Conservation (phyloP, 2,888 invertebrate genomes). For the Clostera curtula region DNA sequence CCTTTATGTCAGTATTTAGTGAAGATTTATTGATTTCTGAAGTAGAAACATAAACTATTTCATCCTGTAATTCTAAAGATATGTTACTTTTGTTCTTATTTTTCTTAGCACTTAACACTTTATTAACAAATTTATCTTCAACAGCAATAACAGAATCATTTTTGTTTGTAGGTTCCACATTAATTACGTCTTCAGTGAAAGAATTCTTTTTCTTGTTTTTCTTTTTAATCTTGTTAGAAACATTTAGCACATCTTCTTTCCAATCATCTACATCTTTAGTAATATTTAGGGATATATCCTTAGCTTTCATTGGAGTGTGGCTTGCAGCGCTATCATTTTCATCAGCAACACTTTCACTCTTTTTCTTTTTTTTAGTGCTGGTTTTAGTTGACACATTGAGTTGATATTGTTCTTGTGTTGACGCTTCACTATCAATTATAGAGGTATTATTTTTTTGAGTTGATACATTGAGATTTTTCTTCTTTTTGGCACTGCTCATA, state of each 20-base stretch:
- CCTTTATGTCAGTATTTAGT: conserved; percentile 14
- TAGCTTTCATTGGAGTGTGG: no score
- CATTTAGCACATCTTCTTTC: no score
- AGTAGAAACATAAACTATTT: no score
- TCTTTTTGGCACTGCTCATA: neutral
- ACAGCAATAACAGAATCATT: no score
- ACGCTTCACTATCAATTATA: neutral
- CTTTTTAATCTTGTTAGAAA: no score
- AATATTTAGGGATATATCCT: no score
- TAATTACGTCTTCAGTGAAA: no score
- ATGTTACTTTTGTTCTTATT: conserved; percentile 20
- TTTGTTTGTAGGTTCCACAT: no score
- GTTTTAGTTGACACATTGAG: conserved; percentile 4
- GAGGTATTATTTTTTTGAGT: neutral
- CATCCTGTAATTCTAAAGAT: conserved; percentile 6
- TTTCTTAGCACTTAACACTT: conserved; percentile 32
- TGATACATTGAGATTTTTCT: no score
- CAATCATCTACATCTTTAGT: no score
- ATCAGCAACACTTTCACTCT: conserved; percentile 21
- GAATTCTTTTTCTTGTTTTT: no score
- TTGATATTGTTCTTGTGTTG: neutral
- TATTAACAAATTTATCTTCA: no score
- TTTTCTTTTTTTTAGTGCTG: conserved; percentile 22
- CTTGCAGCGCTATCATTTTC: conserved; percentile 28
- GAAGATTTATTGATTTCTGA: neutral